Base-by-base conservation (phyloP, 64 coral and sea anemone genomes). In the Pocillopora damicornis region DNA sequence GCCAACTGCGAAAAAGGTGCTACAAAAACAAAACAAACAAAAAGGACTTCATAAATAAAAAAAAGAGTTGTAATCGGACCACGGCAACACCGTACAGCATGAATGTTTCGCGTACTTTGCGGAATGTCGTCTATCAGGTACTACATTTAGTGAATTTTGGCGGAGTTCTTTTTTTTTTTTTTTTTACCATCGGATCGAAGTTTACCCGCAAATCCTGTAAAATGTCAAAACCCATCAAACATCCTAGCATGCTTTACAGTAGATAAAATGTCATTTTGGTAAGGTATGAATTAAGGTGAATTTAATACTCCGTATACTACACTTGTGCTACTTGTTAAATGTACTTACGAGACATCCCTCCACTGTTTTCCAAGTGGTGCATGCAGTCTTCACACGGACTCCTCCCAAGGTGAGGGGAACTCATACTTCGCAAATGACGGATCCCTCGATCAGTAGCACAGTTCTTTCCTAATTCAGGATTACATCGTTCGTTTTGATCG, bases 351-450 rank as follows among this genome's bases (percentile, higher is more conserved):
- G 81, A 72, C 18, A 57, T 42, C 36, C 65, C 11, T 22, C 37
- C 65, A 57, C 18, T 73, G 64, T 72, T 63, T 5, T 85, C 81
- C 63, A 73, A 15, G 15, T n/a, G 20, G 81, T 66, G 67, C 26
- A 22, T 66, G 64, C 81, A 85, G 81, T 85, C 81, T 45, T 71
- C 81, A 73, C 81, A 85, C 1, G 81, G 81, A 7, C 63, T 65
- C 65, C 81, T 85, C 45, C 81, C 81, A 36, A 85, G 81, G 23
- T 85, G 81, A 58, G 81, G 81, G 6, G 81, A 85, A 20, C 81
- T 85, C 45, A 63, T 85, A 23, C 81, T 85, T n/a, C 81, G 22
- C 37, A 85, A 63, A 73, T 36, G 81, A 17, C 79, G 79, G 1
- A 17, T 35, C 30, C 59, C 30, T 37, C 81, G 45, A 18, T 42